Percentiles rank a stretch among this genome's conserved stretches.
Evolutionary conservation across 2,888 invertebrate genomes (phyloP).

Genomic region (Caenorhabditis uteleia): DNA sequence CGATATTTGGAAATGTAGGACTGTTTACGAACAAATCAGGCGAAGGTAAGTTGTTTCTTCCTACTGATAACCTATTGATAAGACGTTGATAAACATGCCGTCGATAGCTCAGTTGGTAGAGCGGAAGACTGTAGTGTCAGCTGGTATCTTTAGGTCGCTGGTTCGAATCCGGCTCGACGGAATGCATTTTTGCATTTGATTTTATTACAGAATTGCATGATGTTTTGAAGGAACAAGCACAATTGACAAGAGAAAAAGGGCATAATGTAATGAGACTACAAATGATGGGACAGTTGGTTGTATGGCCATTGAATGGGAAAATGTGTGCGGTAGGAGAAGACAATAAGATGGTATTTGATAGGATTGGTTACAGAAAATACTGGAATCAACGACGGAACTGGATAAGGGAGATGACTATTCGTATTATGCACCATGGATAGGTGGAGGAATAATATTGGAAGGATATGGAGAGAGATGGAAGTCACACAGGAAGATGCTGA

Average conservation of each 20-base stretch:
- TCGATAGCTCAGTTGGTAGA: conserved; percentile 55
- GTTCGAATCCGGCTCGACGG: conserved; percentile 58
- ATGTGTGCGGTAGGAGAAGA: conserved; percentile 6
- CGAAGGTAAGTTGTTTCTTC: no score
- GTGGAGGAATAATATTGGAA: conserved; percentile 71
- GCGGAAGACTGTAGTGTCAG: conserved; percentile 46
- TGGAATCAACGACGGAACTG: conserved; percentile 65
- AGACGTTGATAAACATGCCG: no score
- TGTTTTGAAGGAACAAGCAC: conserved; percentile 21
- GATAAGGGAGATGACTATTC: conserved; percentile 70
- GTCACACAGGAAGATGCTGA: conserved; percentile 71
- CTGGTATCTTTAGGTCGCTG: conserved; percentile 55
- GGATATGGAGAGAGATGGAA: conserved; percentile 70
- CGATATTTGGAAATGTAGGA: conserved; percentile 20
- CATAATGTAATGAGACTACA: conserved; percentile 22
- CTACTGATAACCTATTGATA: no score
- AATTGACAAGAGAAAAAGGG: conserved; percentile 13
- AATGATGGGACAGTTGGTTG: conserved; percentile 21
- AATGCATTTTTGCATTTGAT: conserved; percentile 8
- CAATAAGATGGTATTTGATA: not conserved
- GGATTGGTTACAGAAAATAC: conserved; percentile 43
- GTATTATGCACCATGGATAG: conserved; percentile 72
- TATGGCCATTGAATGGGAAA: conserved; percentile 34
- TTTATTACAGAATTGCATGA: conserved; percentile 11
- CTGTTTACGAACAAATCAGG: conserved; percentile 7